Evolutionary conservation across 2,888 invertebrate genomes (phyloP), one percentile per base, ranked within the genome.

Genomic region (Podotricha telesiphe): DNA sequence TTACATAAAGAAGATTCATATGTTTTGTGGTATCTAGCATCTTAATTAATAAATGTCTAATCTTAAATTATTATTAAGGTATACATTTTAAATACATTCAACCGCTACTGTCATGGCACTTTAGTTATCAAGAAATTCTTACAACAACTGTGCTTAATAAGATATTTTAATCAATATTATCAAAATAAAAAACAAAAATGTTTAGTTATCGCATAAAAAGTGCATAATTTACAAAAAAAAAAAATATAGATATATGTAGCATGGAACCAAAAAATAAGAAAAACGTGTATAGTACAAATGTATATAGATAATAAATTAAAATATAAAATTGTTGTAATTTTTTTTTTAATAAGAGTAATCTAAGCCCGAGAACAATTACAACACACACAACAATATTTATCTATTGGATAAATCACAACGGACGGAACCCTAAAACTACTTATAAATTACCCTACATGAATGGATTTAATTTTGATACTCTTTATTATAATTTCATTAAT

Each of bases 381-480:
- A 28, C 42, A 59, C 42, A 59, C 59, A 59, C 59, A 42, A 59
- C 45, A 45, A 59, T 45, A 17, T 40, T 58, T 19, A 64, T 71
- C 66, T 63, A 70, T 72, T 67, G 73, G 51, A 55, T 75, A 74
- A 76, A 74, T 68, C 68, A 77, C 74, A 78, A 79, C 82, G 86
- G 86, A 86, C 86, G 86, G 86, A 86, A 79, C 79, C 79, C 81
- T 81, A 79, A 76, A 77, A 22, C 79, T 85, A 85, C 78, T 77
- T 81, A 63, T 79, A 78, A 69, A 50, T 63, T 67, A 70, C 40
- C 53, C 67, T 76, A 73, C 64, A 74, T 74, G 45, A 68, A 65
- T 69, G 71, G 34, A 62, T 50, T 13, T 34, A 50, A 67, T 55
- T 37, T 59, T 62, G 61, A 61, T 45, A 51, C 45, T 34, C 53